A percentile compares a stretch with the other conserved stretches of the same genome.
phyloP scores from a whole-genome alignment of 1,140 invertebrate genomes.

The Reticulitermes speratus region DNA sequence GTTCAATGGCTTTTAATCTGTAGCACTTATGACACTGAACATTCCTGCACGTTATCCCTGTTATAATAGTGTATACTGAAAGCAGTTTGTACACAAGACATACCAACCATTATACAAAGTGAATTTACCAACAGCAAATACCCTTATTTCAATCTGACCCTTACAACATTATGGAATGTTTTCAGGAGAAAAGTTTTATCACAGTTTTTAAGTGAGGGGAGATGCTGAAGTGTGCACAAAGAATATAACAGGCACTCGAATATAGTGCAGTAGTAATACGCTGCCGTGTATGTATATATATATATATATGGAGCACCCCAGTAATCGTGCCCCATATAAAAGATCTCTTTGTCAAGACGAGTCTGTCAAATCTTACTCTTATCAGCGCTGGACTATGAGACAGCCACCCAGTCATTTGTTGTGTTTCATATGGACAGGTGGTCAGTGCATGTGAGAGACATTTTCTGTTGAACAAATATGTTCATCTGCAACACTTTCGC shows the following conservation, averaged over 20 bases:
- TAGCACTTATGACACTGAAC: too few relatives aligned
- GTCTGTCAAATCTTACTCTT: too few relatives aligned
- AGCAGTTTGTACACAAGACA: background rate
- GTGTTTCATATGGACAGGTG: too few relatives aligned
- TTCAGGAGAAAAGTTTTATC: constrained; percentile 8
- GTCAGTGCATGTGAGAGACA: too few relatives aligned
- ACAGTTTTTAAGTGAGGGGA: background rate
- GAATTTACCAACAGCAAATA: background rate
- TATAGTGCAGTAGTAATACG: background rate
- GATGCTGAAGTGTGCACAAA: background rate
- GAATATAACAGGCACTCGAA: background rate
- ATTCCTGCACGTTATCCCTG: background rate
- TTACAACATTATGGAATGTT: background rate
- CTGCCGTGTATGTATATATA: background rate
- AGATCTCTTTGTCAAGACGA: too few relatives aligned
- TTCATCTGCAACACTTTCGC: too few relatives aligned
- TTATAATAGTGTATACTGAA: background rate
- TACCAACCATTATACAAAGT: background rate
- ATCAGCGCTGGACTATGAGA: too few relatives aligned
- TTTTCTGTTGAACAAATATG: too few relatives aligned
- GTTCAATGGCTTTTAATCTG: too few relatives aligned
- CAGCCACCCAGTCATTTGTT: too few relatives aligned
- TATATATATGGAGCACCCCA: background rate
- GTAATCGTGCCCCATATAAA: too few relatives aligned
- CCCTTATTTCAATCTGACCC: background rate